A percentile compares a stretch with the other conserved stretches of the same genome.
Evolutionary conservation across 92 coral and sea anemone species (phyloP).

Genomic region (Palythoa heliodiscus): DNA sequence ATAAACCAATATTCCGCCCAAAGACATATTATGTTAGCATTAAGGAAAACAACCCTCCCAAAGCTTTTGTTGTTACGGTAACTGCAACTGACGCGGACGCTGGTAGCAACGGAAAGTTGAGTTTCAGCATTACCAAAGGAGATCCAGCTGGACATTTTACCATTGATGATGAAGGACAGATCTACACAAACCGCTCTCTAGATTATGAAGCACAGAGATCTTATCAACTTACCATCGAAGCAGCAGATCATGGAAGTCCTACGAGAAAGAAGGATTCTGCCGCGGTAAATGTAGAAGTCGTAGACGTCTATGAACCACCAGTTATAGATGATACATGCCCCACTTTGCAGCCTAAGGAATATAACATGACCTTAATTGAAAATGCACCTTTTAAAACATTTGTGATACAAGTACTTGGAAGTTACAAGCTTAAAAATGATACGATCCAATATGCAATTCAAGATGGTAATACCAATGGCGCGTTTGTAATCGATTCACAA

Average conservation of each 20-base stretch:
- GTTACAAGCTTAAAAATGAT: constrained; percentile 53
- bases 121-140: constrained; percentile 55
- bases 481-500: constrained; percentile 61
- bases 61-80: constrained; percentile 57
- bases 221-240: constrained; percentile 68
- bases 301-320: constrained; percentile 57
- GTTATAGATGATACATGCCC: constrained; percentile 86
- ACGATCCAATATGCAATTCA: constrained; percentile 69
- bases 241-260: constrained; percentile 82
- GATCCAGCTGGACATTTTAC: constrained; percentile 50
- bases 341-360: constrained; percentile 79
- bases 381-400: constrained; percentile 58
- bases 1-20: constrained; percentile 49
- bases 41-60: constrained; percentile 61
- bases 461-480: constrained; percentile 74
- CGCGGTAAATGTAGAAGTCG: constrained; percentile 73
- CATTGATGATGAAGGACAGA: constrained; percentile 59
- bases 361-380: constrained; percentile 79
- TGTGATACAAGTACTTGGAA: constrained; percentile 75
- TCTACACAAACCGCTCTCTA: constrained; percentile 59
- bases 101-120: constrained; percentile 54
- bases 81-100: constrained; percentile 75
- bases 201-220: constrained; percentile 77
- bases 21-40: constrained; percentile 48
- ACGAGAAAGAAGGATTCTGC: constrained; percentile 65